Percentiles rank a stretch among this genome's conserved stretches.
These are phyloP conservation scores for Dicentrarchus labrax DNA, from an alignment of 2,113 vertebrate species.

Conservation along the genomic window DNA sequence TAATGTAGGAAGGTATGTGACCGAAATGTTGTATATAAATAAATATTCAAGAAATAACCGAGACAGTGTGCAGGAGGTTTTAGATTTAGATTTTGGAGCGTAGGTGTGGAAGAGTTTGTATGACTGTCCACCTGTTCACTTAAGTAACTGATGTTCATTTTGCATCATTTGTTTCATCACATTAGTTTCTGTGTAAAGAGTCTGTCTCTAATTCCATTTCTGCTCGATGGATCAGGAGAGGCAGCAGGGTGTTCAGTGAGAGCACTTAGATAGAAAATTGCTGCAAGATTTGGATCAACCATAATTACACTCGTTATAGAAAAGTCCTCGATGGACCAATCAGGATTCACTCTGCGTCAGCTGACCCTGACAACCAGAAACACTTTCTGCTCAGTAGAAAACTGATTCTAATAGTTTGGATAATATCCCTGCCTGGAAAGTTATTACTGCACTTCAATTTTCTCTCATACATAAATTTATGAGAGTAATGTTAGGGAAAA, in stretches of 20 bases:
- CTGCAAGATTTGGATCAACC: slow-evolving; percentile 60
- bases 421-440: slow-evolving; percentile 13
- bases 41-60: neutral
- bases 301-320: slow-evolving; percentile 60
- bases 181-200: slow-evolving; percentile 39
- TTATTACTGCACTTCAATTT: slow-evolving; percentile 19
- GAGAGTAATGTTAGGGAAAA: neutral
- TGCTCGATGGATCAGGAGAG: slow-evolving; percentile 52
- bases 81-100: neutral
- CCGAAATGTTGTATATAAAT: neutral
- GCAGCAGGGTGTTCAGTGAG: slow-evolving; percentile 41
- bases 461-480: neutral
- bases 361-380: slow-evolving; percentile 47
- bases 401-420: slow-evolving; percentile 28
- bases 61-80: neutral
- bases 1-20: neutral
- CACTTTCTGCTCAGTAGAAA: neutral
- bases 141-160: slow-evolving; percentile 25
- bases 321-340: slow-evolving; percentile 53
- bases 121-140: slow-evolving; percentile 11
- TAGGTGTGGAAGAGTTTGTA: neutral
- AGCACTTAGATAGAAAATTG: slow-evolving; percentile 70
- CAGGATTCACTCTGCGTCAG: slow-evolving; percentile 33
- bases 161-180: slow-evolving; percentile 39
- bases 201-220: slow-evolving; percentile 26